Base-by-base conservation (phyloP, 2,888 invertebrate genomes). In the Parnassius mnemosyne region DNA sequence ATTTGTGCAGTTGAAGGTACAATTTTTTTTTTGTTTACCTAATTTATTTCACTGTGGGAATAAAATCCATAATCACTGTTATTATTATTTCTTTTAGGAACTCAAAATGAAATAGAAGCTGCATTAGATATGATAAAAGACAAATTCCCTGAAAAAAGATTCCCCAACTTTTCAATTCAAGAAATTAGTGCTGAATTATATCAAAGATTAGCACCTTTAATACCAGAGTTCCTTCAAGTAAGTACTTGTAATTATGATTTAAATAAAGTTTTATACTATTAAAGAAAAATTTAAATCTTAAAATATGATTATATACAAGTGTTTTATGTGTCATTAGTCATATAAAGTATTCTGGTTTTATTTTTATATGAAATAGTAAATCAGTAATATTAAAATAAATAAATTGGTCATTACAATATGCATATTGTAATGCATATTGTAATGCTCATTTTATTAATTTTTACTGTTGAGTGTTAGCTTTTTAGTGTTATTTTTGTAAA, bases 91-190 rank as follows among this genome's bases (percentile, higher is more conserved):
- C 47, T 47, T 65, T 61, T 61, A 95, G 96, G 97, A 72, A 93
- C 94, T 54, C 94, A 95, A 72, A 92, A 88, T 70, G 96, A 96
- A 80, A 96, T 98, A 70, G 95, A 95, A 71, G 93, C 94, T 69
- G 98, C 98, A 46, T 88, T 98, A 83, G 94, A 94, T 72, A 93
- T 97, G 92, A 97, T 99, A 70, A 94, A 96, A 73, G 94, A 95
- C 69, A 95, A 95, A 83, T 96, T 98, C 81, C 98, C 98, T 9
- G 86, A 93, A 70, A 95, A 95, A 75, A 93, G 94, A 71, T 97
- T 95, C 87, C 96, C 97, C 0, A 93, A 95, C 69, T 92, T 98
- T 65, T 95, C 96, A 58, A 92, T 97, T 68, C 85, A 92, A 80
- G 92, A 92, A 82, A 91, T 92, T 71, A 91, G 89, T 80, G 87